Base-by-base conservation (phyloP, 2,797 vertebrate genomes). In the Sebastes baramenuke region DNA sequence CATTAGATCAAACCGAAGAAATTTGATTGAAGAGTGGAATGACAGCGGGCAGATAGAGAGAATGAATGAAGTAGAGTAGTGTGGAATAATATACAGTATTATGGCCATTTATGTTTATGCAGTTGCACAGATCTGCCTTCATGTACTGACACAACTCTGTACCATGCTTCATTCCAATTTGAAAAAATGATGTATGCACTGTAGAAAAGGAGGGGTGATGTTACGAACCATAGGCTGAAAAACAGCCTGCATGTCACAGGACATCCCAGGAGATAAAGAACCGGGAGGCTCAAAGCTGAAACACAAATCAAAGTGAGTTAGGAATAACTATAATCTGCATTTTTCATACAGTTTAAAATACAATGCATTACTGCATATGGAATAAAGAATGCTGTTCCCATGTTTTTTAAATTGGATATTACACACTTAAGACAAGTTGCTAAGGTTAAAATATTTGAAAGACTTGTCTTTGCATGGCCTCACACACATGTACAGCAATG, bases 211-310 rank as follows among this genome's bases (percentile, higher is more conserved):
- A 60, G 46, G 1, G 2, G 27, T 24, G 22, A 18, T 22, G 36
- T 6, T 56, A 94, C 97, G 95, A 83, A 99, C 98, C 96, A 90
- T 86, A 20, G 98, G 97, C 75, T 95, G 96, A 92, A 99, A 99
- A 32, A 95, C 93, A 67, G 96, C 95, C 14, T 95, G 80, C 6
- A 97, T 80, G 67, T 97, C 95, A 84, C 96, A 99, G 79, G 97
- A 96, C 97, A 99, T 99, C 66, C 98, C 98, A 7, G 97, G 62
- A 64, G 95, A 95, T 81, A 99, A 89, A 67, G 93, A 94, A 5
- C 97, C 96, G 8, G 97, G 96, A 18, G 97, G 96, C 24, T 96
- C 89, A 85, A 98, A 98, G 83, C 98, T 99, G 92, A 80, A 91
- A 92, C 22, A 83, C 61, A 91, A 76, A 87, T 32, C 2, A 87